Base-by-base conservation (phyloP, 2,797 vertebrate species). In the Diplodus puntazzo region DNA sequence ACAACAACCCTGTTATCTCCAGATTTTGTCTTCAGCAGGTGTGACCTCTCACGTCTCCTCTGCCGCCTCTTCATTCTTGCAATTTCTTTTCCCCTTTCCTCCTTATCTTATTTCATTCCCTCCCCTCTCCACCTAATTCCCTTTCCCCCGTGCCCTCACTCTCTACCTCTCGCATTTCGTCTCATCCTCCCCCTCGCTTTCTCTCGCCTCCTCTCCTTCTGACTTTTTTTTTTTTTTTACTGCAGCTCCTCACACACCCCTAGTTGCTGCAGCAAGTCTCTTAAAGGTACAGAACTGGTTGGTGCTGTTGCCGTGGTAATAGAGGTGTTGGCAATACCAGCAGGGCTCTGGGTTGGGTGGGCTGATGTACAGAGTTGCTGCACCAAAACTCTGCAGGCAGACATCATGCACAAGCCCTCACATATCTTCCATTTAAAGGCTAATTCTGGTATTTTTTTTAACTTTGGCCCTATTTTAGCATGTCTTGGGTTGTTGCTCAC, bases 281-380 rank as follows among this genome's bases (percentile, higher is more conserved):
- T 95, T 95, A 94, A 93, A 95, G 93, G 89, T 79, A 89, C 94
- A 93, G 92, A 84, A 76, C 82, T 81, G 82, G 84, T 85, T 89
- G 83, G 63, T 82, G 85, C 76, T 90, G 91, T 94, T 92, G 85
- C 91, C 73, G 69, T 92, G 92, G 88, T 54, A 79, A 92, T 77
- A 18, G 81, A 89, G 80, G 76, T 73, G 57, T 86, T 91, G 84
- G 80, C 79, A 83, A 72, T 77, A 83, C 75, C 66, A 86, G 85
- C 83, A 82, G 42, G 66, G 70, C 61, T 84, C 72, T 75, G 75
- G 71, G 69, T 75, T 84, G 77, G 75, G 52, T 75, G 61, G 74
- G 74, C 71, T 80, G 69, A 70, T 65, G 75, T 60, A 55, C 20
- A 55, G 46, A 77, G 57, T 21, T 77, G 63, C 55, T 88, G 79